These are phyloP conservation scores for Scophthalmus maximus DNA, from an alignment of 2,113 vertebrate species.

Conservation along the genomic window DNA sequence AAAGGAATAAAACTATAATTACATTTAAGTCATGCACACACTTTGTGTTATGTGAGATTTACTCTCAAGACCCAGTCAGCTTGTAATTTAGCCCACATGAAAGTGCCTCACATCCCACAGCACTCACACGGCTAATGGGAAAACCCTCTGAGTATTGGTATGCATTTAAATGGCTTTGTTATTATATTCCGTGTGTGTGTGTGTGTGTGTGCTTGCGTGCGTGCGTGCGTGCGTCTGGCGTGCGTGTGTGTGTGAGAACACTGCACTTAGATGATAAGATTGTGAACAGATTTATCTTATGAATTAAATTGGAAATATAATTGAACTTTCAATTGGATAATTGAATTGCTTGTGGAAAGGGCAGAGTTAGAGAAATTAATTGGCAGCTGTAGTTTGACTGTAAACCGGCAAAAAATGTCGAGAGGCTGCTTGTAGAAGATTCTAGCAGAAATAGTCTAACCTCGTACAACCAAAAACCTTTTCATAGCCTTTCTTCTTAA, in stretches of 20 bases:
- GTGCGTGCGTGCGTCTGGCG: too few relatives aligned
- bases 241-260: background rate
- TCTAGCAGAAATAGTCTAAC: constrained; percentile 9
- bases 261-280: background rate
- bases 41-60: background rate
- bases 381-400: background rate
- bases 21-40: background rate
- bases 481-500: too few relatives aligned
- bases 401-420: background rate
- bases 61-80: background rate
- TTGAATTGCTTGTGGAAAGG: background rate
- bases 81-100: background rate
- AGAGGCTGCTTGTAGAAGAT: background rate
- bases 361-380: background rate
- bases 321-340: background rate
- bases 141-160: background rate
- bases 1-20: background rate
- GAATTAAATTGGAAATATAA: background rate
- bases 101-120: background rate
- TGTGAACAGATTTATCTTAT: background rate
- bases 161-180: background rate
- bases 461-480: too few relatives aligned
- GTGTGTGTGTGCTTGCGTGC: too few relatives aligned
- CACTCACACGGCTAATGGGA: background rate
- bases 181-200: background rate